These are phyloP conservation scores for Columbina picui DNA, from an alignment of 2,113 vertebrate species.

Conservation along the genomic window DNA sequence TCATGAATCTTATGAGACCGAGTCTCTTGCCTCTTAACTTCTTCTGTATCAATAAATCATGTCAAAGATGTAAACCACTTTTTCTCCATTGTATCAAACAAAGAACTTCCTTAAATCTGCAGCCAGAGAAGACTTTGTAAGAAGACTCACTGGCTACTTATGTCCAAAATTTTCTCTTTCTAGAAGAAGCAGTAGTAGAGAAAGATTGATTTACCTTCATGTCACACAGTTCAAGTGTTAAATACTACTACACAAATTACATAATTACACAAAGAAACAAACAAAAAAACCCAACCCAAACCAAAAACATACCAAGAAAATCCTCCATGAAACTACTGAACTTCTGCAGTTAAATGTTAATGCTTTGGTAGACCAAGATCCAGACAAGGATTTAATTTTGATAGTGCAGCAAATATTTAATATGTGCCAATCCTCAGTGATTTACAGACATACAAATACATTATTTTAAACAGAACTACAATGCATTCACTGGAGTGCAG, in stretches of 20 bases:
- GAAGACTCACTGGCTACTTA: neutral
- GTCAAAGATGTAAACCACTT: neutral
- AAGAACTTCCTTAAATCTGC: neutral
- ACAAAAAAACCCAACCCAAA: too few relatives aligned
- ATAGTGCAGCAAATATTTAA: neutral
- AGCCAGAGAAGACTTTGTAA: neutral
- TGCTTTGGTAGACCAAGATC: neutral
- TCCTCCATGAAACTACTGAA: neutral
- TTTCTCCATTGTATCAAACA: neutral
- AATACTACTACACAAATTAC: too few relatives aligned
- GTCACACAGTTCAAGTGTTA: neutral
- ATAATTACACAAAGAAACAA: too few relatives aligned
- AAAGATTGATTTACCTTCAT: neutral
- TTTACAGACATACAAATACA: neutral
- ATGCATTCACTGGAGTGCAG: neutral
- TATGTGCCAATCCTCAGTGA: neutral
- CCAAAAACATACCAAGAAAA: neutral
- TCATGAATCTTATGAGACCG: neutral
- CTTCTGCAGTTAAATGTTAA: neutral
- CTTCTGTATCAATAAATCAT: neutral
- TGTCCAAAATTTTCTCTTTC: neutral
- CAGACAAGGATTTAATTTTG: neutral
- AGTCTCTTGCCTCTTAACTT: neutral
- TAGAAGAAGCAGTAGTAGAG: neutral
- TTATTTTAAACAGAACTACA: neutral